These are phyloP conservation scores for Lithobius niger DNA, from an alignment of 1,140 invertebrate species.

Conservation along the genomic window DNA sequence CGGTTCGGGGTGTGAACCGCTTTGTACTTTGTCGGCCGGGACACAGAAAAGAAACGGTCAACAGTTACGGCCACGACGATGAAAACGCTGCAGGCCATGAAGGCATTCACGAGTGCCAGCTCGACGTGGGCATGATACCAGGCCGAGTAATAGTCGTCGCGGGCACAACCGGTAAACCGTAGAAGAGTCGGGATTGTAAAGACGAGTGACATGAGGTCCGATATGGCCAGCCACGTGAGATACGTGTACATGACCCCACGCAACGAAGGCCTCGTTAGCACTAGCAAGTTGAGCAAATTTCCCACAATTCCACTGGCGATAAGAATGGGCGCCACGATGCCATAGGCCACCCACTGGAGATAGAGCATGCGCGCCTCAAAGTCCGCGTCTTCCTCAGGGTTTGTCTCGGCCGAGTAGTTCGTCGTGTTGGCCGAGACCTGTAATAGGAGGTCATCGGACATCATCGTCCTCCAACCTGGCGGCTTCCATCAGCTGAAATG, in stretches of 20 bases:
- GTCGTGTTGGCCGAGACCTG: too few relatives aligned
- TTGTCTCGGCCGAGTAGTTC: too few relatives aligned
- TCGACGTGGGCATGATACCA: constrained; percentile 59
- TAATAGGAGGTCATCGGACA: too few relatives aligned
- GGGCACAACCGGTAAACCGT: constrained; percentile 46
- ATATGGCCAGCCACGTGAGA: constrained; percentile 55
- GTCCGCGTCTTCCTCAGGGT: not conserved
- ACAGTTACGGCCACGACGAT: constrained; percentile 35
- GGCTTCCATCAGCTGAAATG: too few relatives aligned
- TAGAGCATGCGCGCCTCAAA: not conserved
- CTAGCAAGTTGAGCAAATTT: constrained; percentile 55
- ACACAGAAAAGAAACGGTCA: constrained; percentile 34
- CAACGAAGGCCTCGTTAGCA: constrained; percentile 56
- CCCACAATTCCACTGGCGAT: constrained; percentile 55
- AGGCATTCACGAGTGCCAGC: constrained; percentile 56
- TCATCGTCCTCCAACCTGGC: too few relatives aligned
- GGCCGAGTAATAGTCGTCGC: constrained; percentile 46
- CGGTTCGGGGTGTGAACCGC: constrained; percentile 28
- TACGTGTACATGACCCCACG: constrained; percentile 61
- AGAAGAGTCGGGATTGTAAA: constrained; percentile 52
- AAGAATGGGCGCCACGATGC: constrained; percentile 50
- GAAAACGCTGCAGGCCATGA: constrained; percentile 40
- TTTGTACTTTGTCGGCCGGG: constrained; percentile 30
- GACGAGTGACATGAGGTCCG: constrained; percentile 44
- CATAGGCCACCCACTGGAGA: constrained; percentile 46